A percentile compares a stretch with the other conserved stretches of the same genome.
Evolutionary conservation across 1,140 invertebrate species (phyloP).

Genomic region (Idris sp.): DNA sequence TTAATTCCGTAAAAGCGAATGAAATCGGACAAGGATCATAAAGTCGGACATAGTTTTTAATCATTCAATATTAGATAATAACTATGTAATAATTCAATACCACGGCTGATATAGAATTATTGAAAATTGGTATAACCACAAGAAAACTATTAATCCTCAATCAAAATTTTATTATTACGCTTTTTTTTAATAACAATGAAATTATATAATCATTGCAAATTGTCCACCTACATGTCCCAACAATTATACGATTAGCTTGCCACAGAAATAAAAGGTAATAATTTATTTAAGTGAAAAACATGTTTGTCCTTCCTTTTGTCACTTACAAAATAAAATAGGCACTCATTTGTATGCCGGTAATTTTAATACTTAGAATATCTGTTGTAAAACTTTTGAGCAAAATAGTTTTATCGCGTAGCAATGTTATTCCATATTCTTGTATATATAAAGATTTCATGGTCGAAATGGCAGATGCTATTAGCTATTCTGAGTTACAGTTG

Average conservation of each 20-base stretch:
- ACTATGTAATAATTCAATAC: slow-evolving; percentile 13
- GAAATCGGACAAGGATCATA: neutral
- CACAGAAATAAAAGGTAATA: slow-evolving; percentile 7
- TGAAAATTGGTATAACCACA: no score
- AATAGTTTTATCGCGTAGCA: slow-evolving; percentile 41
- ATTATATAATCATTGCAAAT: no score
- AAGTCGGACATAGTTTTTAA: no score
- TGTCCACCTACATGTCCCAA: no score
- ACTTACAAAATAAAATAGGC: slow-evolving; percentile 15
- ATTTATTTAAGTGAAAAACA: slow-evolving; percentile 10
- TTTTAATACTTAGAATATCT: slow-evolving; percentile 41
- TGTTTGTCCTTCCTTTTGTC: slow-evolving; percentile 2
- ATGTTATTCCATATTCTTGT: slow-evolving; percentile 38
- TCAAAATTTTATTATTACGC: no score
- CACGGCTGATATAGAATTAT: no score
- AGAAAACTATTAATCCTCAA: no score
- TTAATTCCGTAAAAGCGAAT: slow-evolving; percentile 3
- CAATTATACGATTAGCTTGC: no score
- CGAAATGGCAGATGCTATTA: slow-evolving; percentile 42
- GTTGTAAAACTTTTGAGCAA: slow-evolving; percentile 22
- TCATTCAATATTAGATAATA: no score
- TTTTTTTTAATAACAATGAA: no score
- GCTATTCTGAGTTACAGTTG: slow-evolving; percentile 45
- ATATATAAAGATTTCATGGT: slow-evolving; percentile 34
- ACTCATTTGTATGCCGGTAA: slow-evolving; percentile 14